Percentiles rank a stretch among this genome's conserved stretches.
Conservation (phyloP, 2,113 vertebrate species). For the Otolemur garnettii region DNA sequence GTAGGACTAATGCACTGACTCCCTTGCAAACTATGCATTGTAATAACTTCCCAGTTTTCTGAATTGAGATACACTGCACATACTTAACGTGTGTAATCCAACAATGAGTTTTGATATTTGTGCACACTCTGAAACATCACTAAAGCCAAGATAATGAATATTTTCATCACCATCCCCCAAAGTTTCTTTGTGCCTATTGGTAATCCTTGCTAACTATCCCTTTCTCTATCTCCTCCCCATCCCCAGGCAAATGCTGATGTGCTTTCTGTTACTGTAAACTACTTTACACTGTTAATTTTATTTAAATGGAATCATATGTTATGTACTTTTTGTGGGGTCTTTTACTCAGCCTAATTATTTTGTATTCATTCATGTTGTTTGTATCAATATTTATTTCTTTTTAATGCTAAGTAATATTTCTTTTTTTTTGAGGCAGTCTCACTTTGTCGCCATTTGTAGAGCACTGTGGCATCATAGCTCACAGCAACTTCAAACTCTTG, state of each 20-base stretch:
- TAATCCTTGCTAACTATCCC: not conserved
- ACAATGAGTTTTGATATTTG: not conserved
- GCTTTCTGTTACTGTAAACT: not conserved
- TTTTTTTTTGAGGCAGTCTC: not conserved
- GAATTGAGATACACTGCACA: not conserved
- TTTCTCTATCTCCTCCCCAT: not conserved
- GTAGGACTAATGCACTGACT: not conserved
- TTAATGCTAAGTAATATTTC: not conserved
- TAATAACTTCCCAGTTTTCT: not conserved
- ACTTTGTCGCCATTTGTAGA: no score
- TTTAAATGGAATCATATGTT: slow-evolving; percentile 27
- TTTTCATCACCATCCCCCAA: not conserved
- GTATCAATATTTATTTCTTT: slow-evolving; percentile 12
- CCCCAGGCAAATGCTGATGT: not conserved
- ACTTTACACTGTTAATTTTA: slow-evolving; percentile 40
- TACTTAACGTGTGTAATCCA: not conserved
- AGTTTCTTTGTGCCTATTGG: not conserved
- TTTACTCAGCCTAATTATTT: slow-evolving; percentile 17
- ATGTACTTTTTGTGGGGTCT: not conserved
- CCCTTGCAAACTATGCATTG: not conserved
- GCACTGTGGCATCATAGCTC: no score
- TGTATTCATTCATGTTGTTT: not conserved
- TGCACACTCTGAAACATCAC: not conserved
- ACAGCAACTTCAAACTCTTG: no score
- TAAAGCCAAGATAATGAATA: not conserved